phyloP scores from a whole-genome alignment of 2,113 vertebrate species.

The Neoarius graeffei region DNA sequence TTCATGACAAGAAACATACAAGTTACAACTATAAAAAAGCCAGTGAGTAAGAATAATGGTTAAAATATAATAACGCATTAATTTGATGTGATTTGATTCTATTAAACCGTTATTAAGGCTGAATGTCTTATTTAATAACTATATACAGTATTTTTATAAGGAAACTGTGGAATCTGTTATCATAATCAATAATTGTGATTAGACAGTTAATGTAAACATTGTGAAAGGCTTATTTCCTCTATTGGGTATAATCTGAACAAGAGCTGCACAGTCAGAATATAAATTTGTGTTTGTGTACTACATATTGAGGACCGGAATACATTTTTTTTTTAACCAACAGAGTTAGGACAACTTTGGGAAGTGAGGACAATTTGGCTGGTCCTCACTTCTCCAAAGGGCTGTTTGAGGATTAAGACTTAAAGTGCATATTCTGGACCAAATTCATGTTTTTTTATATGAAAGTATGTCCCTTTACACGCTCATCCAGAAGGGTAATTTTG shows the following conservation, averaged over 20 bases:
- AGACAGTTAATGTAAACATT: background rate
- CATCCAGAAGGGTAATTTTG: too few species aligned
- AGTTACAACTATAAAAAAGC: background rate
- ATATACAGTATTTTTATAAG: background rate
- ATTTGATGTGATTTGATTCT: background rate
- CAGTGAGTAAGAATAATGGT: background rate
- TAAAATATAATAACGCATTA: background rate
- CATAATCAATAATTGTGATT: background rate
- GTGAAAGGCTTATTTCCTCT: background rate
- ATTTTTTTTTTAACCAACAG: too few species aligned
- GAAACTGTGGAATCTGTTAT: background rate
- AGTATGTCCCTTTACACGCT: too few species aligned
- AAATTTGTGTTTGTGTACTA: background rate
- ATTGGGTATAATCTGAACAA: background rate
- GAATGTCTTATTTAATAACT: background rate
- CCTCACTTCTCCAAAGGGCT: too few species aligned
- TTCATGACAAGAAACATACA: background rate
- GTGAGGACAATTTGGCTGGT: too few species aligned
- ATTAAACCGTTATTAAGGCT: background rate
- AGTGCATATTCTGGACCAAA: too few species aligned
- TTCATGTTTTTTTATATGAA: too few species aligned
- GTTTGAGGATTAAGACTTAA: too few species aligned
- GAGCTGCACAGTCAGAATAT: background rate
- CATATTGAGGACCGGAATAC: too few species aligned
- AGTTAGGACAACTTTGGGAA: too few species aligned